These are phyloP conservation scores for Uropetala carovei DNA, from an alignment of 2,888 invertebrate species.

Conservation along the genomic window DNA sequence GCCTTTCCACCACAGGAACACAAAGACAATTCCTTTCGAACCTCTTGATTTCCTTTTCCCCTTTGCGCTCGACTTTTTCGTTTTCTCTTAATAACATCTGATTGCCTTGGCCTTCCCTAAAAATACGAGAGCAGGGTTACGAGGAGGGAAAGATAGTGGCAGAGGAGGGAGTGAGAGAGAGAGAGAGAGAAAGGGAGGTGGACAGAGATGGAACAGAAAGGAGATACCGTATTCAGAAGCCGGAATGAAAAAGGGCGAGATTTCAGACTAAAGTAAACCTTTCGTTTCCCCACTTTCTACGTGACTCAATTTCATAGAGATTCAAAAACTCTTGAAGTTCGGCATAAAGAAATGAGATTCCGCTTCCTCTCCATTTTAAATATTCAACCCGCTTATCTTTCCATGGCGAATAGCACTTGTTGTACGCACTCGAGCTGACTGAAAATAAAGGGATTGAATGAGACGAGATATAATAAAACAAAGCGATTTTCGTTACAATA, in stretches of 20 bases:
- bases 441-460: constrained; percentile 33
- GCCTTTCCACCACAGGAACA: neutral
- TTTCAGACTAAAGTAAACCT: constrained; percentile 41
- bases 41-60: neutral
- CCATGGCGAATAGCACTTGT: constrained; percentile 37
- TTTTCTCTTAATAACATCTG: neutral
- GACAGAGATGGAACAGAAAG: neutral
- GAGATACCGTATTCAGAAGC: constrained; percentile 1
- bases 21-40: neutral
- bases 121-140: neutral
- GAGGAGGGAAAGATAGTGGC: neutral
- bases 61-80: neutral
- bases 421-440: constrained; percentile 29
- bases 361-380: constrained; percentile 44
- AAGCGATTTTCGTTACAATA: neutral
- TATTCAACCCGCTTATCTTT: constrained; percentile 54
- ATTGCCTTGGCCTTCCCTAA: neutral
- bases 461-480: constrained; percentile 1
- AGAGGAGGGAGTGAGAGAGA: neutral
- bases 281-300: constrained; percentile 42
- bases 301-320: constrained; percentile 62
- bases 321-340: constrained; percentile 54
- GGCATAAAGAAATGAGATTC: constrained; percentile 60
- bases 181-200: neutral
- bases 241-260: constrained; percentile 25